These are phyloP conservation scores for Idaea biselata DNA, from an alignment of 2,888 invertebrate species.

Conservation along the genomic window DNA sequence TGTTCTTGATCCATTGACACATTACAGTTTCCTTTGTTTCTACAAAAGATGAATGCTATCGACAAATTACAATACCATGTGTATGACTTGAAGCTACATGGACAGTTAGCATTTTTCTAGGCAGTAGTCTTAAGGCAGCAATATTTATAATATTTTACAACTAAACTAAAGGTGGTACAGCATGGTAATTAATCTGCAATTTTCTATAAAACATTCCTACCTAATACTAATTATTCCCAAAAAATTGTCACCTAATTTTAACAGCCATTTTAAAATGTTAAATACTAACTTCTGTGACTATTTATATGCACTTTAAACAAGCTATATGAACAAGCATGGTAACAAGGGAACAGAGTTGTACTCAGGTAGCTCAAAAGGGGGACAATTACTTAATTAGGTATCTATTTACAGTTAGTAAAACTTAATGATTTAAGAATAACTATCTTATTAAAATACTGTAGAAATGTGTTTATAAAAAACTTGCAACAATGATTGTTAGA, in stretches of 20 bases:
- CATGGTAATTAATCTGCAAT: background rate
- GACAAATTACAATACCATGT: too few relatives aligned
- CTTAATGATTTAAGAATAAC: background rate
- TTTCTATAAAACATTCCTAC: background rate
- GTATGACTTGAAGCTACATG: too few relatives aligned
- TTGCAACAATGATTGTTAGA: background rate
- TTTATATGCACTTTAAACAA: conserved; percentile 1
- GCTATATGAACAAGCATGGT: conserved; percentile 2
- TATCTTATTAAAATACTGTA: background rate
- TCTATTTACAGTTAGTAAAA: background rate
- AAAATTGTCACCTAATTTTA: background rate
- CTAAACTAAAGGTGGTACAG: background rate
- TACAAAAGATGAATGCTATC: too few relatives aligned
- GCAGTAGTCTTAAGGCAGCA: too few relatives aligned
- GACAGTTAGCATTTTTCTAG: too few relatives aligned
- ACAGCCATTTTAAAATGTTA: background rate
- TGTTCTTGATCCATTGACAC: too few relatives aligned
- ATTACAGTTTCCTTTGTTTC: too few relatives aligned
- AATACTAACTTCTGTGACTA: background rate
- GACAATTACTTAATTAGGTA: background rate
- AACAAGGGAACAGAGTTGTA: conserved; percentile 6
- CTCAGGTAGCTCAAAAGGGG: conserved; percentile 3
- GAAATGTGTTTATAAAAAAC: background rate
- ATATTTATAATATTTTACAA: too few relatives aligned
- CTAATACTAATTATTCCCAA: background rate